These are phyloP conservation scores for Diacarnus erythraeanus DNA, from an alignment of 37 sponge, comb jelly and placozoan genomes.

Conservation along the genomic window DNA sequence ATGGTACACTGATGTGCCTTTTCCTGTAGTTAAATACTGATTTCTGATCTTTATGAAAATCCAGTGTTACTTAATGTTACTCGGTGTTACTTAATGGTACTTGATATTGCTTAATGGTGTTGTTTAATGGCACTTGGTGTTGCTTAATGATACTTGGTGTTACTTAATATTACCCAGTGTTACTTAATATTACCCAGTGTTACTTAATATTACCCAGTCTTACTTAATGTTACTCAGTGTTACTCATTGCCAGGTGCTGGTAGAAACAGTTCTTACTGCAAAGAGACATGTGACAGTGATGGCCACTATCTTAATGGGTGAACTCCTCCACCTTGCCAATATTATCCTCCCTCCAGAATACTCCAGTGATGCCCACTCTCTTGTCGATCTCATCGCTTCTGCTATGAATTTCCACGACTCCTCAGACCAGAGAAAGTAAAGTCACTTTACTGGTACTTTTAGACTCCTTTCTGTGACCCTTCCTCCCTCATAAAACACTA, in stretches of 20 bases:
- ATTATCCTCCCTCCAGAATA: slow-evolving; percentile 52
- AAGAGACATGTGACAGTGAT: slow-evolving; percentile 47
- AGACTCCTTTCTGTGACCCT: no score
- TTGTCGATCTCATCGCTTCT: slow-evolving; percentile 58
- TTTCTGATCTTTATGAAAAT: no score
- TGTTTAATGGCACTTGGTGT: no score
- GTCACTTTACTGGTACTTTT: no score
- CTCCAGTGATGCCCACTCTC: slow-evolving; percentile 26
- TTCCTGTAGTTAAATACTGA: no score
- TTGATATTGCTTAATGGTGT: no score
- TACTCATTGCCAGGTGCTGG: slow-evolving; percentile 15
- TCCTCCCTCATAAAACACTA: no score
- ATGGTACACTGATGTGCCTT: no score
- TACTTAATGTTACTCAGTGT: background rate
- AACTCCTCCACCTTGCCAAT: slow-evolving; percentile 65
- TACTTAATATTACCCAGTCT: no score
- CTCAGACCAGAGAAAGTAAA: background rate
- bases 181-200: no score
- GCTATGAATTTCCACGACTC: slow-evolving; percentile 46
- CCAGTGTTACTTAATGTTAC: background rate
- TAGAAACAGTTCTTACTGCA: slow-evolving; percentile 25
- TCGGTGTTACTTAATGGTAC: background rate
- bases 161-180: no score
- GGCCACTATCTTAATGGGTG: slow-evolving; percentile 65
- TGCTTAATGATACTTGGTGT: no score